These are phyloP conservation scores for Rhabdomys dilectus DNA, from an alignment of 2,113 vertebrate genomes.

Conservation along the genomic window DNA sequence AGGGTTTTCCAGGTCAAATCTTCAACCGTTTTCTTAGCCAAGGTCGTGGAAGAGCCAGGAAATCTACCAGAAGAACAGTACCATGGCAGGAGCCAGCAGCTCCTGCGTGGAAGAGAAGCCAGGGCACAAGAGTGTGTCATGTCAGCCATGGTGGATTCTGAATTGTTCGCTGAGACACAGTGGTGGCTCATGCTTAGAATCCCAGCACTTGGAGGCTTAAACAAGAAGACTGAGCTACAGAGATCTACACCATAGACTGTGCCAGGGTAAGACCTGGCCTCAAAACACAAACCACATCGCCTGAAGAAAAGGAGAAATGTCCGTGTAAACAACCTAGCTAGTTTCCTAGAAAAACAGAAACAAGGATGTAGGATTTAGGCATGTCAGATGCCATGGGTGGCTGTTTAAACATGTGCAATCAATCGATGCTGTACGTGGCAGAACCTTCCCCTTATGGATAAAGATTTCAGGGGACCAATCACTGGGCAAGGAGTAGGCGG, in stretches of 20 bases:
- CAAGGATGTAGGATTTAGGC: background rate
- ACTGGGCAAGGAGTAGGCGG: too few relatives aligned
- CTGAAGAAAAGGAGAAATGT: background rate
- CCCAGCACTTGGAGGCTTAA: background rate
- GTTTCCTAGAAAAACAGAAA: background rate
- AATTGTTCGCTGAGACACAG: background rate
- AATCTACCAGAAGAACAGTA: conserved; percentile 41
- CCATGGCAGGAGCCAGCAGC: background rate
- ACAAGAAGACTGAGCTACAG: background rate
- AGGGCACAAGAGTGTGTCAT: background rate
- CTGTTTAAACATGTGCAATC: background rate
- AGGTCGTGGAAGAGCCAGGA: conserved; percentile 57
- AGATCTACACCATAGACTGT: background rate
- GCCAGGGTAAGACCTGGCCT: background rate
- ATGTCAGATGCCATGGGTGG: background rate
- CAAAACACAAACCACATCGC: background rate
- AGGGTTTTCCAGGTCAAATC: conserved; percentile 77
- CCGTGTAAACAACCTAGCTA: background rate
- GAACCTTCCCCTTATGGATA: too few relatives aligned
- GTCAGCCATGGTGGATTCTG: background rate
- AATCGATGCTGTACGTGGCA: background rate
- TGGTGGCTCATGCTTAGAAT: background rate
- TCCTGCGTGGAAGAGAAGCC: conserved; percentile 3
- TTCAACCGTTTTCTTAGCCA: conserved; percentile 59
- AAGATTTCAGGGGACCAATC: too few relatives aligned